A percentile compares a stretch with the other conserved stretches of the same genome.
phyloP scores from a whole-genome alignment of 2,888 invertebrate genomes.

The Stenurella melanura region DNA sequence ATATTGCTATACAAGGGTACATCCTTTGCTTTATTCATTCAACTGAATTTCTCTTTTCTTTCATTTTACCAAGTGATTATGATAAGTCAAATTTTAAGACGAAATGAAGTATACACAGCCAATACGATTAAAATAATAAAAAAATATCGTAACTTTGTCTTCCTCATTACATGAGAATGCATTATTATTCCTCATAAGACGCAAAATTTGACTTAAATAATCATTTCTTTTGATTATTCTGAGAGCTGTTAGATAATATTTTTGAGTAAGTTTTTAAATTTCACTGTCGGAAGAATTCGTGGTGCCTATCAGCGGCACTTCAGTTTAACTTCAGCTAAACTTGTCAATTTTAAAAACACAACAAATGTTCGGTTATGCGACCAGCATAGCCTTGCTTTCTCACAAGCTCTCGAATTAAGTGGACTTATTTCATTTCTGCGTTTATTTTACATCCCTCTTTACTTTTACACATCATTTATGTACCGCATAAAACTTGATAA shows the following conservation, averaged over 20 bases:
- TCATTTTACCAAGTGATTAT: neutral
- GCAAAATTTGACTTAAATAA: neutral
- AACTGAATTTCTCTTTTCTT: neutral
- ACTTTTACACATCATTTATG: conserved; percentile 24
- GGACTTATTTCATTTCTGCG: conserved; percentile 32
- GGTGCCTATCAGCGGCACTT: no score
- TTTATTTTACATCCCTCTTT: conserved; percentile 22
- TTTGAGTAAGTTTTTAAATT: no score
- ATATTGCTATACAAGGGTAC: neutral
- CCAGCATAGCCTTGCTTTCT: neutral
- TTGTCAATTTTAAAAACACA: conserved; percentile 7
- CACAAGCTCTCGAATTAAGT: conserved; percentile 28
- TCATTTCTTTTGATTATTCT: neutral
- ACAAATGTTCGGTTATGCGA: neutral
- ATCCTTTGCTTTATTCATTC: neutral
- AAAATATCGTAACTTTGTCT: conserved; percentile 2
- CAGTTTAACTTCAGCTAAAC: neutral
- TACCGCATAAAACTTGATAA: conserved; percentile 54
- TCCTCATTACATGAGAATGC: neutral
- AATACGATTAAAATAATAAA: conserved; percentile 7
- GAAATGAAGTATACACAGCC: neutral
- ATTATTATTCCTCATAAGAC: neutral
- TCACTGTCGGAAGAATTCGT: no score
- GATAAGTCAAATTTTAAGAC: neutral
- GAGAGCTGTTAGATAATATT: no score